Percentiles rank a stretch among this genome's conserved stretches.
These are phyloP conservation scores for Platycheirus rosarum DNA, from an alignment of 2,888 invertebrate genomes.

Conservation along the genomic window DNA sequence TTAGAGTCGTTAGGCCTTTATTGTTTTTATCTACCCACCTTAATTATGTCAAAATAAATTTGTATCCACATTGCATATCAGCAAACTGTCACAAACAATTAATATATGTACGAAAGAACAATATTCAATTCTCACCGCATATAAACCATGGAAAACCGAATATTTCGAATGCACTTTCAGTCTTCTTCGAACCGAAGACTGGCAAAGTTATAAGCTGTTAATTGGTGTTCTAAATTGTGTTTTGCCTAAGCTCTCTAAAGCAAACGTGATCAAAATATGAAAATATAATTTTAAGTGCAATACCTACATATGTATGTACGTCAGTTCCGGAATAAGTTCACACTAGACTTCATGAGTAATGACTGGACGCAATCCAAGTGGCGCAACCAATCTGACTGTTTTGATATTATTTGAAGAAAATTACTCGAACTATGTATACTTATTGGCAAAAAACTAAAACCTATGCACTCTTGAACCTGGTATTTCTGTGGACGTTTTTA, in stretches of 20 bases:
- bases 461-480: slow-evolving; percentile 27
- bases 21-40: neutral
- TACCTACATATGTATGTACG: slow-evolving; percentile 14
- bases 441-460: slow-evolving; percentile 17
- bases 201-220: neutral
- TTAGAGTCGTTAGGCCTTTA: neutral
- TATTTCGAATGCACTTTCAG: slow-evolving; percentile 66
- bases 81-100: neutral
- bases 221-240: slow-evolving; percentile 69
- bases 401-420: slow-evolving; percentile 36
- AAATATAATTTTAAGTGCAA: slow-evolving; percentile 22
- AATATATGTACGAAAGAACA: neutral
- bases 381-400: neutral
- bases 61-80: slow-evolving; percentile 22
- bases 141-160: slow-evolving; percentile 5
- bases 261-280: slow-evolving; percentile 42
- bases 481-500: slow-evolving; percentile 5
- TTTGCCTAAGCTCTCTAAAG: slow-evolving; percentile 16
- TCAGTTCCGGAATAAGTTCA: slow-evolving; percentile 56
- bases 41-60: neutral
- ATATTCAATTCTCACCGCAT: slow-evolving; percentile 22
- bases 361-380: neutral
- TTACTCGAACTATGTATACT: slow-evolving; percentile 4
- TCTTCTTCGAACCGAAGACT: slow-evolving; percentile 32
- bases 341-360: neutral